phyloP scores from a whole-genome alignment of 37 sponge, comb jelly and placozoan genomes.

The Dysidea cf. avara region DNA sequence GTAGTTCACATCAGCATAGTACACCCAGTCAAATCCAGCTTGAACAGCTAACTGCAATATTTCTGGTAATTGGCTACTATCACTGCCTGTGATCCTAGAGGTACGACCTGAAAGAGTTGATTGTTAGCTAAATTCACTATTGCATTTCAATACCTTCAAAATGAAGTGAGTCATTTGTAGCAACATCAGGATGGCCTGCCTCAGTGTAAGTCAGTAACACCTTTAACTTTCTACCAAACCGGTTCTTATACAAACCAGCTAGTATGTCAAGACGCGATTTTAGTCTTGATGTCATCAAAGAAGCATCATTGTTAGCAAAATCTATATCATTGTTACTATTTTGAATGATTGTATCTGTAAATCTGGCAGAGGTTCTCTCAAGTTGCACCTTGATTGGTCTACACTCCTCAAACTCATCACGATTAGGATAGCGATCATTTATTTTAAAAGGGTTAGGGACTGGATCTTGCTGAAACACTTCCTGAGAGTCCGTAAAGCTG shows the following conservation, averaged over 20 bases:
- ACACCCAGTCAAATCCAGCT: conserved; percentile 78
- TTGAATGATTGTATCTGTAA: conserved; percentile 36
- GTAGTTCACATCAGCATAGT: not conserved
- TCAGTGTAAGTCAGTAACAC: conserved; percentile 49
- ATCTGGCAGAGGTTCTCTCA: conserved; percentile 47
- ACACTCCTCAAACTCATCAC: conserved; percentile 49
- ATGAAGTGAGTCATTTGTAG: conserved; percentile 43
- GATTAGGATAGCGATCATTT: conserved; percentile 50
- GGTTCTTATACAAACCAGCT: not conserved
- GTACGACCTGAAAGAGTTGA: too few relatives aligned
- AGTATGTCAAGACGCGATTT: conserved; percentile 37
- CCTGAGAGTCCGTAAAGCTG: too few relatives aligned
- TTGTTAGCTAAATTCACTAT: too few relatives aligned
- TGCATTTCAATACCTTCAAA: too few relatives aligned
- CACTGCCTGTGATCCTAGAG: too few relatives aligned
- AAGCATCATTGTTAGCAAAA: conserved; percentile 36
- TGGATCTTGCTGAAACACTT: conserved; percentile 27
- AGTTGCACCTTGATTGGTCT: conserved; percentile 48
- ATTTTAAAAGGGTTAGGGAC: conserved; percentile 32
- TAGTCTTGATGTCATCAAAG: conserved; percentile 59
- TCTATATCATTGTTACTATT: conserved; percentile 36
- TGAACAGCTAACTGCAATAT: conserved; percentile 31
- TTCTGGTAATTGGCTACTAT: too few relatives aligned
- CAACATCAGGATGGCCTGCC: conserved; percentile 7
- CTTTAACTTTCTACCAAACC: conserved; percentile 14